Conservation (phyloP, 2,888 invertebrate genomes). For the Laspeyria flexula region DNA sequence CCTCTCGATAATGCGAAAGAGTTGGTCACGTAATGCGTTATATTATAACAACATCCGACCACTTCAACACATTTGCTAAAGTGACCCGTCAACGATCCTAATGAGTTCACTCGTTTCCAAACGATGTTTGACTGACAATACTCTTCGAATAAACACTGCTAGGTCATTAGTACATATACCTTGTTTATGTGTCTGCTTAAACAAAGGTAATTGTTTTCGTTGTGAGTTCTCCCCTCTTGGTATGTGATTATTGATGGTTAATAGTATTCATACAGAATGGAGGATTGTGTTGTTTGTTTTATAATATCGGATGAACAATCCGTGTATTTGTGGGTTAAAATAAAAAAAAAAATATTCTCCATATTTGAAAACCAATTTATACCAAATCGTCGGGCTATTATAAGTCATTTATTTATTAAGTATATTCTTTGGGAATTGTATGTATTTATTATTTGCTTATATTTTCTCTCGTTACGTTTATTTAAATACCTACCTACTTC, state of each 20-base stretch:
- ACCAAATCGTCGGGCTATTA: too few relatives aligned
- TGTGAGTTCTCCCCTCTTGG: constrained; percentile 5
- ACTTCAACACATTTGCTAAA: constrained; percentile 36
- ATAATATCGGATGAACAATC: too few relatives aligned
- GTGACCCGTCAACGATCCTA: constrained; percentile 24
- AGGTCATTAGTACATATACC: constrained; percentile 15
- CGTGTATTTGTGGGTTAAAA: too few relatives aligned
- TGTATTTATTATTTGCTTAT: too few relatives aligned
- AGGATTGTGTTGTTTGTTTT: background rate
- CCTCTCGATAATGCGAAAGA: constrained; percentile 52
- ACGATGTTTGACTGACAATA: constrained; percentile 30
- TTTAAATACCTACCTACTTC: too few relatives aligned
- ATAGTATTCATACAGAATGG: background rate
- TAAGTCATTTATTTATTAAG: too few relatives aligned
- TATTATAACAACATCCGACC: constrained; percentile 50
- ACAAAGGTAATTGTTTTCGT: constrained; percentile 23
- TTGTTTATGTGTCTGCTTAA: constrained; percentile 23
- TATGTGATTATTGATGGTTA: constrained; percentile 19
- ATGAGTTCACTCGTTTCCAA: constrained; percentile 30
- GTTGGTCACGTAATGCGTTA: constrained; percentile 27
- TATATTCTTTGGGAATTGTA: too few relatives aligned
- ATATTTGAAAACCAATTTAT: too few relatives aligned
- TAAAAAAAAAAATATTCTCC: too few relatives aligned
- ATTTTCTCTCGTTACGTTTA: too few relatives aligned
- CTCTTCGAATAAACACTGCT: constrained; percentile 36